These are phyloP conservation scores for Drosophila setifemur DNA, from an alignment of 1,140 invertebrate genomes.

Conservation along the genomic window DNA sequence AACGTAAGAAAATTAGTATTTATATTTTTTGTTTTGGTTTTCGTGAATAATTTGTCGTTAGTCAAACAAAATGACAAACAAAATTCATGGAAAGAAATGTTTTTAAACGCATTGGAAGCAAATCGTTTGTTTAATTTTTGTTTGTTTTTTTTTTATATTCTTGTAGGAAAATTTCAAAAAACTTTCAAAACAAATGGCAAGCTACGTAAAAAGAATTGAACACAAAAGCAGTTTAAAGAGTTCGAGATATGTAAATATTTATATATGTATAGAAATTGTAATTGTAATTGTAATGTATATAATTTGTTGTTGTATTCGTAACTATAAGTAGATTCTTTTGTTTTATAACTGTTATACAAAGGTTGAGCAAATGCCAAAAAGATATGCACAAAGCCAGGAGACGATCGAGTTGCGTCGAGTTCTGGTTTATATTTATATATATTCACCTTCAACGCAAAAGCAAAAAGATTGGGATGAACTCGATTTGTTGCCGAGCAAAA, in stretches of 20 bases:
- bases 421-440: conserved; percentile 22
- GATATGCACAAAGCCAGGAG: conserved; percentile 67
- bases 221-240: conserved; percentile 49
- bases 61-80: conserved; percentile 63
- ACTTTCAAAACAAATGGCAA: conserved; percentile 62
- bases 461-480: conserved; percentile 45
- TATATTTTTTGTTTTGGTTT: conserved; percentile 14
- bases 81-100: conserved; percentile 62
- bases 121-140: conserved; percentile 36
- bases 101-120: conserved; percentile 42
- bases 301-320: conserved; percentile 51
- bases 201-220: conserved; percentile 61
- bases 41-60: conserved; percentile 19
- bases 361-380: conserved; percentile 68
- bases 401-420: conserved; percentile 29
- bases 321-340: conserved; percentile 21
- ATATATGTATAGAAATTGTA: conserved; percentile 54
- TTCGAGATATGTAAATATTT: conserved; percentile 50
- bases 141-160: conserved; percentile 36
- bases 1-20: conserved; percentile 45
- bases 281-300: conserved; percentile 59
- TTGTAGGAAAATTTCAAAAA: conserved; percentile 63
- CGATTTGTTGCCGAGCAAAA: conserved; percentile 22
- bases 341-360: conserved; percentile 38
- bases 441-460: conserved; percentile 46